A percentile compares a stretch with the other conserved stretches of the same genome.
Conservation (phyloP, 1,140 invertebrate species). For the Drosophila serrata region DNA sequence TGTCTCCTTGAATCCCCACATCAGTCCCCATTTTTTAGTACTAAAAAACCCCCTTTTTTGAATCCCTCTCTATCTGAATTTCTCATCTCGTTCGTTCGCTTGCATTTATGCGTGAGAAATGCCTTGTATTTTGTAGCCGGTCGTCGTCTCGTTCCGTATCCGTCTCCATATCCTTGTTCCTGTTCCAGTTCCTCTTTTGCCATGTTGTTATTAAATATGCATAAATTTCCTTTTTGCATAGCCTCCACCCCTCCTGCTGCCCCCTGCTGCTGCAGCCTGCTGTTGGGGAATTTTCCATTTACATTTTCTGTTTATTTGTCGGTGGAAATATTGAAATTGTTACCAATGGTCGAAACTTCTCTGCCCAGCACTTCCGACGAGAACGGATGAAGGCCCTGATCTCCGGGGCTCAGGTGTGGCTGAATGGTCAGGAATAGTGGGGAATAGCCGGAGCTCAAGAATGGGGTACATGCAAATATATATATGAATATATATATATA, state of each 20-base stretch:
- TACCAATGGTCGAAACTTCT: slow-evolving; percentile 39
- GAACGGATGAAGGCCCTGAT: not conserved
- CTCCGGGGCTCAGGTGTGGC: slow-evolving; percentile 37
- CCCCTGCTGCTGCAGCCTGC: slow-evolving; percentile 13
- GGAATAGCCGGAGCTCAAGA: not conserved
- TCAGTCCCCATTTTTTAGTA: not conserved
- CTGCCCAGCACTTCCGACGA: slow-evolving; percentile 25
- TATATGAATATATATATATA: not conserved
- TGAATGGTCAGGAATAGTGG: slow-evolving; percentile 12
- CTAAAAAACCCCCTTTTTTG: not conserved
- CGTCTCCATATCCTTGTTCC: slow-evolving; percentile 44
- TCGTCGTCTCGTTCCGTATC: slow-evolving; percentile 45
- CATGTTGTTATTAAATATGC: slow-evolving; percentile 81
- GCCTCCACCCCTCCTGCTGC: not conserved
- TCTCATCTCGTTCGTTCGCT: slow-evolving; percentile 56
- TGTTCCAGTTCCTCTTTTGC: slow-evolving; percentile 16
- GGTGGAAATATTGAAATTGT: slow-evolving; percentile 80
- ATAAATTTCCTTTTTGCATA: slow-evolving; percentile 78
- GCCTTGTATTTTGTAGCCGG: slow-evolving; percentile 67
- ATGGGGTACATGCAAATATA: not conserved
- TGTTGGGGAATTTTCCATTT: slow-evolving; percentile 65
- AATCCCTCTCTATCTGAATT: slow-evolving; percentile 35
- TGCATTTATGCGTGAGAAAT: slow-evolving; percentile 82
- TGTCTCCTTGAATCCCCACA: not conserved
- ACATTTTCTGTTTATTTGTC: slow-evolving; percentile 81